These are phyloP conservation scores for Hermatobates lingyangjiaoensis DNA, from an alignment of 1,140 invertebrate genomes.

Conservation along the genomic window DNA sequence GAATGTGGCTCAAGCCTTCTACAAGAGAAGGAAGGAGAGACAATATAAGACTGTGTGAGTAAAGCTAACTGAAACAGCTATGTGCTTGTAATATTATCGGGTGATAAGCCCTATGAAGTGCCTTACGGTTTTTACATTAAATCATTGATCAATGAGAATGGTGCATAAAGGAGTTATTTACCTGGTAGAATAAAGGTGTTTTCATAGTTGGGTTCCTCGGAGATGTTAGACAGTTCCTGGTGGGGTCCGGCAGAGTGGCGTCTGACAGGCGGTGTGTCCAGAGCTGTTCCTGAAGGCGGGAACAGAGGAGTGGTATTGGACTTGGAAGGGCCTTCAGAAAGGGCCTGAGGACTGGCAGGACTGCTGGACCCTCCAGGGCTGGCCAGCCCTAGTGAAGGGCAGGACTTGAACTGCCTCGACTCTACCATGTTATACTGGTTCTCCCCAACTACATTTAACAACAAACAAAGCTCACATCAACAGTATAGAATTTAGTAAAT, in stretches of 20 bases:
- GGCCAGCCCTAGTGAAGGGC: constrained; percentile 12
- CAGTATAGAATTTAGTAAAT: too few species aligned
- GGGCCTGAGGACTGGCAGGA: too few species aligned
- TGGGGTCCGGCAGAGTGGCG: constrained; percentile 10
- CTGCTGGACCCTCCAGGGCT: constrained; percentile 15
- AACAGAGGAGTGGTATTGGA: constrained; percentile 18
- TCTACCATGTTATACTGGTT: constrained; percentile 5
- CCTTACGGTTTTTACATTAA: too few species aligned
- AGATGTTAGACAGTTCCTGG: constrained; percentile 23
- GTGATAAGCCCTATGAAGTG: too few species aligned
- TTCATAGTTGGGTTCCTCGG: constrained; percentile 35
- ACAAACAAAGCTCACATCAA: too few species aligned
- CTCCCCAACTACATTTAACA: background rate
- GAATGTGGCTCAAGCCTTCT: too few species aligned
- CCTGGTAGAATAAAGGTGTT: constrained; percentile 36
- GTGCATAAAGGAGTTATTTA: too few species aligned
- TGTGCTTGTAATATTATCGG: too few species aligned
- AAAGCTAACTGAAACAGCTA: too few species aligned
- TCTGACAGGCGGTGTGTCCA: constrained; percentile 6
- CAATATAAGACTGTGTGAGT: too few species aligned
- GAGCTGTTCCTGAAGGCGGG: constrained; percentile 23
- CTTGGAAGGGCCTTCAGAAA: constrained; percentile 12
- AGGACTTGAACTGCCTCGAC: constrained; percentile 22
- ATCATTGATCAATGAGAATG: too few species aligned
- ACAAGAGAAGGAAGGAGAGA: too few species aligned